Evolutionary conservation across 2,797 vertebrate genomes (phyloP), one percentile per base, ranked within the genome.

Genomic region (Balearica regulorum): DNA sequence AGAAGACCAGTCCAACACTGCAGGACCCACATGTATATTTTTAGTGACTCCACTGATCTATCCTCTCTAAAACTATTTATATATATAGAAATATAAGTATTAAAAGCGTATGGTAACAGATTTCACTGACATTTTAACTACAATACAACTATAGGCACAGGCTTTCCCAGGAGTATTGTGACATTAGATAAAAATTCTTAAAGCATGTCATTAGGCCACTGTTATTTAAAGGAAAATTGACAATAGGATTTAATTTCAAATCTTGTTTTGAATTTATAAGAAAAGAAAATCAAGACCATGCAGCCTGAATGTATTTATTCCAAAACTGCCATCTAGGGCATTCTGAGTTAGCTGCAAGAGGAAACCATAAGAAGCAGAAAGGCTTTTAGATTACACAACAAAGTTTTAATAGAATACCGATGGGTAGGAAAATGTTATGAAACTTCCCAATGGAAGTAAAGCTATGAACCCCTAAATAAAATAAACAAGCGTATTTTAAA

Each of bases 351-450:
- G 61, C 72, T 84, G 15, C 6, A 19, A 89, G 84, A 96, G 92
- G 95, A 96, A 97, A 94, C 89, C 79, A 96, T 88, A 88, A 96
- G 82, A 79, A 94, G 90, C 78, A 96, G 71, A 81, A 79, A 81
- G 62, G 81, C 93, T 93, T 94, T 83, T 28, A 53, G 91, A 87
- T 97, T 96, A 93, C 88, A 96, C 91, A 96, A 97, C 53, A 1
- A 61, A 66, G 58, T 62, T 87, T 91, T 97, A 97, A 97, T 71
- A 85, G 88, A 72, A 96, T 81, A 89, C 89, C 4, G 76, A 95
- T 88, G 83, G 86, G 89, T 43, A 91, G 87, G 83, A 84, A 78
- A 91, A 87, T 19, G 92, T 95, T 96, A 96, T 17, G 65, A 96
- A 97, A 97, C 83, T 54, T 89, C 65, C 73, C 80, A 57, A 1